Evolutionary conservation across 2,113 vertebrate species (phyloP), one percentile per base, ranked within the genome.

Genomic region (Melanerpes aurifrons): DNA sequence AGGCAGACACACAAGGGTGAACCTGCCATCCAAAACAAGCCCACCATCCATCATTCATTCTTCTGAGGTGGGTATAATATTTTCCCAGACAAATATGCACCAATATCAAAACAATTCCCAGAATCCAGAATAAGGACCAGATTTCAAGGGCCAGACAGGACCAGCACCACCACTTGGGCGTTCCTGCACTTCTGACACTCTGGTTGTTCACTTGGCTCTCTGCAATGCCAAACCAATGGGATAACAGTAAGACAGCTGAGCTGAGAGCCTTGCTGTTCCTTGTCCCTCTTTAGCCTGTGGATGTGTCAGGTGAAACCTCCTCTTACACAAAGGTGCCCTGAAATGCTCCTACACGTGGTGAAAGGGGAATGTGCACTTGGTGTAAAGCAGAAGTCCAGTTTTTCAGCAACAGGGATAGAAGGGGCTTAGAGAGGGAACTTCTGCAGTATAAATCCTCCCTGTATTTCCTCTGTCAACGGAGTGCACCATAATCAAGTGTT

Each of bases 1-100:
- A 14, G 28, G n/a, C 37, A 90, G 26, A 28, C 24, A 47, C 4
- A 28, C 22, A 22, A 26, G 45, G 14, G 15, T 66, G 58, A 72
- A 47, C 18, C 21, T 66, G 10, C 29, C 63, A 45, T 6, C 67
- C 25, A 47, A 13, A 69, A 7, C 6, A 35, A 72, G 11, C 5
- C 37, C 32, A n/a, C 7, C 22, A 47, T 20, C 31, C 40, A 35
- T 10, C 35, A 62, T 16, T 81, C 67, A 12, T 66, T 35, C 35
- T 64, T 50, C 35, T 16, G 12, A 32, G 21, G 2, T 1, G 3
- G 16, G 7, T 16, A 1, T 10, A 74, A 22, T 24, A 1, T 31
- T 62, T 32, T 17, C 20, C 8, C 24, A 32, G 50, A 70, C 25
- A 3, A 2, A 25, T 3, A 8, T 45, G 47, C 24, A 26, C 7